Base-by-base conservation (phyloP, 2,888 invertebrate species). In the Junonia oenone region DNA sequence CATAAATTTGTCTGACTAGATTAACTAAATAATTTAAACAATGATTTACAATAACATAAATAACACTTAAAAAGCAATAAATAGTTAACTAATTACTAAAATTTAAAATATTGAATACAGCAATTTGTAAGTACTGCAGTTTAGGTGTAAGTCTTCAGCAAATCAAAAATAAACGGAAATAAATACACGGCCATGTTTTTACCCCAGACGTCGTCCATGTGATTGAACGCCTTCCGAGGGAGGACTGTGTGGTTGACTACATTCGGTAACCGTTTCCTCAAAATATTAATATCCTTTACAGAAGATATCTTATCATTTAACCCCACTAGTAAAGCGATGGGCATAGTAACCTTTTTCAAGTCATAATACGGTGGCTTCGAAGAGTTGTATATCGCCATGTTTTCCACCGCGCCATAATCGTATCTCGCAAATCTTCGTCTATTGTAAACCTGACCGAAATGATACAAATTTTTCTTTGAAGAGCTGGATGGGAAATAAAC, bases 181-280 rank as follows among this genome's bases (percentile, higher is more conserved):
- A 73, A 51, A 45, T 67, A 64, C 5, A 27, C 17, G 9, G 59
- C 31, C 62, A 68, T 66, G 17, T 64, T 54, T 37, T 58, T 37
- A 0, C 71, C 75, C 65, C 65, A 70, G n/a, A 70, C 47, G 38
- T 64, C 65, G 45, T 75, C 72, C 3, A 64, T 17, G 31, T 77
- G 75, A 31, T 68, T 71, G 49, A 66, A 65, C 9, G 50, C 11
- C 0, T 53, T 26, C 6, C 60, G 53, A 0, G 63, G 57, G 17
- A 64, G 46, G 0, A 69, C 50, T 11, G 62, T 52, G 38, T 70
- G 62, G 0, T 67, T 55, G 2, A 69, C 67, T 1, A 75, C 66
- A 22, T 72, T 72, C 0, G 68, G 67, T n/a, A 76, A 55, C 9
- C 56, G 45, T 0, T 51, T 29, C 1, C 52, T 49, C n/a, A 75